Evolutionary conservation across 2,797 vertebrate species (phyloP).

Genomic region (Hydrophis major): DNA sequence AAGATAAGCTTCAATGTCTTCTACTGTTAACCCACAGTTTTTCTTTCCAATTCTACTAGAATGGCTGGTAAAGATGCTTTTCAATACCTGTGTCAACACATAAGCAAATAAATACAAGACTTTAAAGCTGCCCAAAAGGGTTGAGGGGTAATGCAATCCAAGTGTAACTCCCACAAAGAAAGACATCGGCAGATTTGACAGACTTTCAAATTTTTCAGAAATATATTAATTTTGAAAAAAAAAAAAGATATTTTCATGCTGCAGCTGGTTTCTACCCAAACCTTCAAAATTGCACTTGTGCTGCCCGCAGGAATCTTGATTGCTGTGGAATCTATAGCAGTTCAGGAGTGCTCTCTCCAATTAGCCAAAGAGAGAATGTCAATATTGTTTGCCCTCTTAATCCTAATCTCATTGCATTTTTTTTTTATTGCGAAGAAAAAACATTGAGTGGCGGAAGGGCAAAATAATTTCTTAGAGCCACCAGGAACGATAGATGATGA

Average conservation of each 20-base stretch:
- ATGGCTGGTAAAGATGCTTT: conserved; percentile 89
- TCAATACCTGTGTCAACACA: conserved; percentile 78
- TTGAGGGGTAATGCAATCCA: not conserved
- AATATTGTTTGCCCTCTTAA: not conserved
- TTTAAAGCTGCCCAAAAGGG: conserved; percentile 6
- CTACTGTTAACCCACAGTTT: conserved; percentile 85
- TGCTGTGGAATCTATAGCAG: not conserved
- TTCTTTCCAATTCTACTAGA: conserved; percentile 89
- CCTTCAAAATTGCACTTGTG: not conserved
- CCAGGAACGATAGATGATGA: not conserved
- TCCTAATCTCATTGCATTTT: not conserved
- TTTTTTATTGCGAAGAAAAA: not conserved
- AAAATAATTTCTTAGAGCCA: not conserved
- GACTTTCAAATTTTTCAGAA: not conserved
- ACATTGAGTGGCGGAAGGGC: not conserved
- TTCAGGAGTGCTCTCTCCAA: not conserved
- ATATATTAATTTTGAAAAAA: too few species aligned
- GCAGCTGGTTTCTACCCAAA: not conserved
- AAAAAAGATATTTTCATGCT: not conserved
- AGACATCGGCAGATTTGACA: not conserved
- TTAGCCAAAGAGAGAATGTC: not conserved
- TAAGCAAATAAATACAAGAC: conserved; percentile 26
- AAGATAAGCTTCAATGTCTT: conserved; percentile 94
- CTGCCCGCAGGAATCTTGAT: not conserved
- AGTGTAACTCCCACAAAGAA: not conserved